Conservation (phyloP, 1,140 invertebrate species). For the Samia ricini region DNA sequence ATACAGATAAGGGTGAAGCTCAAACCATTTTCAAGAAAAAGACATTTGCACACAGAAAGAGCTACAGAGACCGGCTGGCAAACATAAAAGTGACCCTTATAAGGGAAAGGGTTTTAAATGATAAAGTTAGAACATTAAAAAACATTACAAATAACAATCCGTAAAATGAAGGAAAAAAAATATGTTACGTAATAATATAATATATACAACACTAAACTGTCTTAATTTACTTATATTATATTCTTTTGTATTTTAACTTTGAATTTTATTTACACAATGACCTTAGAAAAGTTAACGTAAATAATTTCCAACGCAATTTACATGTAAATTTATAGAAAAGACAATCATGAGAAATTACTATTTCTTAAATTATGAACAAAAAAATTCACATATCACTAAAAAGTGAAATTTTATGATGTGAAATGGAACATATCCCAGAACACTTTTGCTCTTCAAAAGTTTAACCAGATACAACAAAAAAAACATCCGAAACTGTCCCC, state of each 20-base stretch:
- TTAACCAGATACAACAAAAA: background rate
- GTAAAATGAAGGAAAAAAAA: no score
- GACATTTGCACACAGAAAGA: no score
- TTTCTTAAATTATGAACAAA: background rate
- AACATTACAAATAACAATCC: no score
- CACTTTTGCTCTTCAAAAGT: background rate
- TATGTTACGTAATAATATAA: no score
- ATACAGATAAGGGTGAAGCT: no score
- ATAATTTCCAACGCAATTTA: background rate
- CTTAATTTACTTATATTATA: no score
- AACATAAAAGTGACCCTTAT: no score
- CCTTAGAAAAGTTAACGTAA: background rate
- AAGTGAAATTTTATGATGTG: constrained; percentile 10
- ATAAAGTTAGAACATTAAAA: no score
- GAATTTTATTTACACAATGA: background rate
- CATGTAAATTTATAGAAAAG: background rate
- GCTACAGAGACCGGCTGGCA: no score
- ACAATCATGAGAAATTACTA: background rate
- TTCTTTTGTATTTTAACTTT: background rate
- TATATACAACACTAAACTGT: no score
- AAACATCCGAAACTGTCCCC: background rate
- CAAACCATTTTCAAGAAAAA: no score
- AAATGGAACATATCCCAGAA: background rate
- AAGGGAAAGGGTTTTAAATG: no score
- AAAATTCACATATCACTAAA: constrained; percentile 2